Conservation (phyloP, 2,797 vertebrate species). For the Sciurus carolinensis region DNA sequence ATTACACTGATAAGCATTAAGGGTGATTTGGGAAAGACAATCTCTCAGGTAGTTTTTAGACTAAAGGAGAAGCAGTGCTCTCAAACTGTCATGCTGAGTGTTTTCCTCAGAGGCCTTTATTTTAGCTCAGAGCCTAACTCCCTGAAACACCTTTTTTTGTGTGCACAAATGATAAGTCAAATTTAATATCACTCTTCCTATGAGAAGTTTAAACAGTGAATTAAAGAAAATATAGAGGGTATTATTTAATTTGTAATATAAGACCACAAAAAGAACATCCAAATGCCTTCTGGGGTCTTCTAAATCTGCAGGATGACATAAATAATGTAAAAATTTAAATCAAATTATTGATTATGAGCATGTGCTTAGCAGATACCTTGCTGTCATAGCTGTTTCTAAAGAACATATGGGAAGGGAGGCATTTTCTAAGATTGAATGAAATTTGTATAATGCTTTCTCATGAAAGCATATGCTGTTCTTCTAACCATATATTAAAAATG, state of each 20-base stretch:
- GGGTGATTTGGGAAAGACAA: slow-evolving; percentile 24
- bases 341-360: not conserved
- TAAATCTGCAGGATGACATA: not conserved
- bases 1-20: slow-evolving; percentile 31
- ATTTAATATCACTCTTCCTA: slow-evolving; percentile 17
- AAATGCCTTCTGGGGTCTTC: not conserved
- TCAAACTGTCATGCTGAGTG: not conserved
- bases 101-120: slow-evolving; percentile 46
- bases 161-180: not conserved
- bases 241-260: not conserved
- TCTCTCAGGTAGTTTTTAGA: slow-evolving; percentile 56
- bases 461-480: not conserved
- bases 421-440: slow-evolving; percentile 3
- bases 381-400: not conserved
- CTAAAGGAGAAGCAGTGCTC: slow-evolving; percentile 62
- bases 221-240: not conserved
- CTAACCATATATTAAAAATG: not conserved
- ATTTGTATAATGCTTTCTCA: not conserved
- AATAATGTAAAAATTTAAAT: slow-evolving; percentile 26
- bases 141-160: not conserved
- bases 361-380: not conserved
- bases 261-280: not conserved
- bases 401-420: not conserved
- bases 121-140: slow-evolving; percentile 40
- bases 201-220: not conserved